A percentile compares a stretch with the other conserved stretches of the same genome.
Evolutionary conservation across 2,113 vertebrate species (phyloP).

Genomic region (Piliocolobus tephrosceles): DNA sequence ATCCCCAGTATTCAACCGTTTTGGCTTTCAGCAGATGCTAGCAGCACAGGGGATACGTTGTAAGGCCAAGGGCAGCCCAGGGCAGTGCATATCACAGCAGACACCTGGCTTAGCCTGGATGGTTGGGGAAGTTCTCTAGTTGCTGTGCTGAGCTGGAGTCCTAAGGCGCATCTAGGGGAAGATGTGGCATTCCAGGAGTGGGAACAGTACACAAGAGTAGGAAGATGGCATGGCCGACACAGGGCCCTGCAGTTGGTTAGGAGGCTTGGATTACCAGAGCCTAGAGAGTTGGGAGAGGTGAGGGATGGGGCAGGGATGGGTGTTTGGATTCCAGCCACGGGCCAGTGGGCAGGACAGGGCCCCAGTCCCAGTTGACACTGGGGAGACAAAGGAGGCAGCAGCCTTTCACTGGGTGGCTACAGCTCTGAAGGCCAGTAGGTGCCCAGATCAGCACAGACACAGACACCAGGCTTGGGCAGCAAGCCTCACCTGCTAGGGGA

Average conservation of each 20-base stretch:
- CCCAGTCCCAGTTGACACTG: accelerated
- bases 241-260: accelerated
- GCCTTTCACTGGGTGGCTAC: not conserved
- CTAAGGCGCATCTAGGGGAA: not conserved
- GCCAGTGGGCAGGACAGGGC: not conserved
- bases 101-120: not conserved
- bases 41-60: not conserved
- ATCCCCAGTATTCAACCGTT: accelerated
- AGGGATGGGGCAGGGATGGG: not conserved
- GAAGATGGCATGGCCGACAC: accelerated
- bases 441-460: not conserved
- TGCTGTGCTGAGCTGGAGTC: accelerated
- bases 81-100: not conserved
- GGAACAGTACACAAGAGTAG: not conserved
- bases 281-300: accelerated
- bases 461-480: not conserved
- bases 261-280: not conserved
- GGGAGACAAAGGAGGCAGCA: not conserved
- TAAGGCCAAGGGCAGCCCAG: accelerated
- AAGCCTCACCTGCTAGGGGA: too few relatives aligned
- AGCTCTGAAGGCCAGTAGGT: accelerated
- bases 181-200: accelerated
- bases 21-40: not conserved
- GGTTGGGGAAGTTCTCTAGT: too few relatives aligned
- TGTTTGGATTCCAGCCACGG: not conserved